Conservation (phyloP, 2,888 invertebrate genomes). For the Oxyscelio sp. region DNA sequence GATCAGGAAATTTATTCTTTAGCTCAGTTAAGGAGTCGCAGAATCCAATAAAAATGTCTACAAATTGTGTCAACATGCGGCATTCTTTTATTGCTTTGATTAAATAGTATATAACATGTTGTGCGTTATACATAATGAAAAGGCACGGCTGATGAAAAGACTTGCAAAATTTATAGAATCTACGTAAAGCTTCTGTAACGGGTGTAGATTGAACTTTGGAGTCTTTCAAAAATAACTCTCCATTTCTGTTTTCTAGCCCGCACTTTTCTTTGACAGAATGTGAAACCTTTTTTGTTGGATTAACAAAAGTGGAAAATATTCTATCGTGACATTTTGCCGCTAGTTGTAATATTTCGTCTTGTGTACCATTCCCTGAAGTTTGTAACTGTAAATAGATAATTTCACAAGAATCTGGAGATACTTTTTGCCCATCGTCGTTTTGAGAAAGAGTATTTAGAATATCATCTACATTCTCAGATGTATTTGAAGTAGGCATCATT, state of each 20-base stretch:
- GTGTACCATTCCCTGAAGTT: conserved; percentile 26
- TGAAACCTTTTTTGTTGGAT: conserved; percentile 28
- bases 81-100: neutral
- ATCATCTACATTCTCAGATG: no score
- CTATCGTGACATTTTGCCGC: neutral
- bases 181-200: neutral
- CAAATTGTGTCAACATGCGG: neutral
- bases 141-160: neutral
- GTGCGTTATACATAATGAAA: neutral
- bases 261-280: conserved; percentile 21
- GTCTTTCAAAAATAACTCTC: conserved; percentile 20
- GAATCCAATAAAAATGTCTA: neutral
- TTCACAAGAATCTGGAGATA: conserved; percentile 10
- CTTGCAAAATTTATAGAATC: conserved; percentile 17
- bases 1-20: no score
- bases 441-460: neutral
- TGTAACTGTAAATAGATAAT: conserved; percentile 24
- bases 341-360: conserved; percentile 33
- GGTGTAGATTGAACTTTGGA: conserved; percentile 7
- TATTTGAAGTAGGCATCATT: no score
- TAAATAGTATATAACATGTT: neutral
- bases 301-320: conserved; percentile 6
- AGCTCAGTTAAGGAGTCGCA: neutral
- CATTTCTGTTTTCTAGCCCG: conserved; percentile 7
- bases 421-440: neutral